Evolutionary conservation across 2,888 invertebrate species (phyloP).

Genomic region (Criorhina ranunculi): DNA sequence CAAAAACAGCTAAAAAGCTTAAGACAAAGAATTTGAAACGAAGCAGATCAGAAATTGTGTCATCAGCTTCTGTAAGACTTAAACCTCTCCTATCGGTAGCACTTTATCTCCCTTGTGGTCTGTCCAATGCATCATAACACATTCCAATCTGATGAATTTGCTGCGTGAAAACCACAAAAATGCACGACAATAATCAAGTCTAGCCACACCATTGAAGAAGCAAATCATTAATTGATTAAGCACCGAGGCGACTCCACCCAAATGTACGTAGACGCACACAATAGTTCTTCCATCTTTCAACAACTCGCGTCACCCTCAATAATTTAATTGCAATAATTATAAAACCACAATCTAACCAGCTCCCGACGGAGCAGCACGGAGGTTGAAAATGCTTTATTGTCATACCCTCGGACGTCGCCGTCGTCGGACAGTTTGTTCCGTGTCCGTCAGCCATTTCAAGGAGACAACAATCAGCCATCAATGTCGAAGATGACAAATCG

Average conservation of each 20-base stretch:
- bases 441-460: constrained; percentile 74
- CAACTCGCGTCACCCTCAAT: not conserved
- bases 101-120: no score
- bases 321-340: constrained; percentile 58
- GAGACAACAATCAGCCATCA: constrained; percentile 76
- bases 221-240: constrained; percentile 39
- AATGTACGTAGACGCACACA: constrained; percentile 54
- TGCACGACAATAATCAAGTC: constrained; percentile 56
- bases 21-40: no score
- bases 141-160: constrained; percentile 38
- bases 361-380: constrained; percentile 19
- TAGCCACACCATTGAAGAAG: constrained; percentile 28
- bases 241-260: constrained; percentile 58
- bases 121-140: not conserved
- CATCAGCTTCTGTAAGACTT: no score
- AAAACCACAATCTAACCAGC: constrained; percentile 3
- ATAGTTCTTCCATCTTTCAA: constrained; percentile 26
- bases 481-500: constrained; percentile 77
- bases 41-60: no score
- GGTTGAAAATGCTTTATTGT: constrained; percentile 58
- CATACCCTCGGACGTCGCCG: constrained; percentile 19
- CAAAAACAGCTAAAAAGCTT: no score
- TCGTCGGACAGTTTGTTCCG: constrained; percentile 67
- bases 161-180: constrained; percentile 49
- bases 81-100: no score